Conservation (phyloP, 1,140 invertebrate species). For the Mercenaria mercenaria region DNA sequence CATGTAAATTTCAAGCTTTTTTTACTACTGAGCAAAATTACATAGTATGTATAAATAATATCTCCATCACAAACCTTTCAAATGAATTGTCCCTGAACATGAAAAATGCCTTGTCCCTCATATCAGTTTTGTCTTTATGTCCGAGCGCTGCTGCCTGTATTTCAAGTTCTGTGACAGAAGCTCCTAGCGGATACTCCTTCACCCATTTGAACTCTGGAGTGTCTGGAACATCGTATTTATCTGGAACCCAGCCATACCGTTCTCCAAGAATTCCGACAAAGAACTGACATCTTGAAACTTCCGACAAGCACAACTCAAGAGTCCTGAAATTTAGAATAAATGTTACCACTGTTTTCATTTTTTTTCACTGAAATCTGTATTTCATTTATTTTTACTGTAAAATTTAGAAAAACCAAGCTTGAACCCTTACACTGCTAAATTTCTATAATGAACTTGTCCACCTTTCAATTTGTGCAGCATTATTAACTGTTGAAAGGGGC, state of each 20-base stretch:
- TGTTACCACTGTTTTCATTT: neutral
- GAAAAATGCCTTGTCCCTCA: constrained; percentile 83
- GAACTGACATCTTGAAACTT: constrained; percentile 85
- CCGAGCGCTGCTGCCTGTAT: constrained; percentile 84
- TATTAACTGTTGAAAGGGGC: no score
- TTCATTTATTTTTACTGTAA: no score
- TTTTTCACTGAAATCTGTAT: no score
- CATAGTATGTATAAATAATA: no score
- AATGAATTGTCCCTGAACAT: constrained; percentile 83
- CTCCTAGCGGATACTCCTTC: constrained; percentile 80
- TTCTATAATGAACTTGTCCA: no score
- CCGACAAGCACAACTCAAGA: constrained; percentile 86
- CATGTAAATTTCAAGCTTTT: no score
- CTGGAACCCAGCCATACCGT: constrained; percentile 85
- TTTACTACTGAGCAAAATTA: no score
- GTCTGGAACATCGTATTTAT: constrained; percentile 79
- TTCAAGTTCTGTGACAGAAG: constrained; percentile 87
- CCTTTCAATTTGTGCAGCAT: no score
- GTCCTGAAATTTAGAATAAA: constrained; percentile 71
- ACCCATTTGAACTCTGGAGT: constrained; percentile 85
- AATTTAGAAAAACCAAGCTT: no score
- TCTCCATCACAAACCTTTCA: no score
- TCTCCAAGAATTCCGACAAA: constrained; percentile 87
- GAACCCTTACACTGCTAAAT: no score
- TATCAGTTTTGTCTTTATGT: neutral